Evolutionary conservation across 2,888 invertebrate genomes (phyloP).

Genomic region (Halictus ligatus): DNA sequence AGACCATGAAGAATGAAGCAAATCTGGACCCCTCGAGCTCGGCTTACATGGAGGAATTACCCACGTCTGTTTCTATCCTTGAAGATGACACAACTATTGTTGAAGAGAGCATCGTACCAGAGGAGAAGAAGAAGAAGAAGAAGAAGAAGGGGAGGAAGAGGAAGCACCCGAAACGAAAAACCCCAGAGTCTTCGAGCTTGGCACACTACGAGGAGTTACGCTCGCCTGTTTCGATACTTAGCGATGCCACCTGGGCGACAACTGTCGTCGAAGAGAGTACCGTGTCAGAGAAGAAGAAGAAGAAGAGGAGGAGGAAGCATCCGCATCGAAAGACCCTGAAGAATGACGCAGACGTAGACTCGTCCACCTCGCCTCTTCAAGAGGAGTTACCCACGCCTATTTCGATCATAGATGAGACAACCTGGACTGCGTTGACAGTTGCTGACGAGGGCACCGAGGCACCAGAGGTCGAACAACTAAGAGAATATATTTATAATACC

Average conservation of each 20-base stretch:
- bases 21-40: background rate
- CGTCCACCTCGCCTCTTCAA: background rate
- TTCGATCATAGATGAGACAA: background rate
- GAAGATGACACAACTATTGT: background rate
- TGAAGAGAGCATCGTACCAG: background rate
- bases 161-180: conserved; percentile 1
- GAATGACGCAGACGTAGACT: background rate
- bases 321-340: background rate
- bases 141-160: background rate
- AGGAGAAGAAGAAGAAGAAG: background rate
- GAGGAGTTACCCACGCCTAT: background rate
- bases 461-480: background rate
- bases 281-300: background rate
- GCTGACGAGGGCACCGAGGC: background rate
- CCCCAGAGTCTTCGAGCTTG: background rate
- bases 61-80: too few relatives aligned
- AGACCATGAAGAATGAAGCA: background rate
- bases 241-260: background rate
- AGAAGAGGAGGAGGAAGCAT: background rate
- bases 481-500: background rate
- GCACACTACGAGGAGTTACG: background rate
- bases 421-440: background rate
- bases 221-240: background rate
- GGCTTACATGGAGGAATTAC: background rate
- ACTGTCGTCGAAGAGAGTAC: background rate